Base-by-base conservation (phyloP, 2,113 vertebrate species). In the Puma concolor region DNA sequence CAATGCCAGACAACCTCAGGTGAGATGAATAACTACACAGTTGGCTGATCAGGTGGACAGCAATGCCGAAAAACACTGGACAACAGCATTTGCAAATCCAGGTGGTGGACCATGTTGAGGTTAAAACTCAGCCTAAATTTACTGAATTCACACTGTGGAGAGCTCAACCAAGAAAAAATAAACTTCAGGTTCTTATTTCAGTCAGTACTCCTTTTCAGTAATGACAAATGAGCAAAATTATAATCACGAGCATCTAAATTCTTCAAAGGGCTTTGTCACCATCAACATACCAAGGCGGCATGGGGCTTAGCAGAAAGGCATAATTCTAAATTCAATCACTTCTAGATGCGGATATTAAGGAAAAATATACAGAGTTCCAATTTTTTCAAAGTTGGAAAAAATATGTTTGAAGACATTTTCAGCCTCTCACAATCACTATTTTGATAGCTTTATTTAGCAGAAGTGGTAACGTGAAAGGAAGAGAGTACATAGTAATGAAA, bases 1-100 rank as follows among this genome's bases (percentile, higher is more conserved):
- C 80, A 96, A 90, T 21, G 23, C 89, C 81, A 94, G 9, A 88
- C 54, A 48, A 60, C 36, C 79, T 85, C 82, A 96, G 94, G 81
- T 60, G 94, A 97, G 63, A 93, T 44, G 96, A 95, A 98, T 76
- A 93, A 91, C 91, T 80, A 63, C 69, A 95, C 88, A 57, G 7
- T 52, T 95, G 69, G 33, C 69, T 97, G 92, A 96, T 96, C 74
- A 95, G 63, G 71, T 90, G 52, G 95, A 97, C 95, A 98, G 48
- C 69, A 93, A 50, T 27, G 33, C 92, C 95, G 98, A 96, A 92
- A 96, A 97, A 76, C 48, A 96, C 33, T 93, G 90, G n/a, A 92
- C 13, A 76, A 76, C 0, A 67, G 57, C 76, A 97, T 97, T 97
- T 97, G 85, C 88, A 98, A 96, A 97, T 85, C 67, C 52, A 96